These are phyloP conservation scores for Hippocampus comes DNA, from an alignment of 2,113 vertebrate genomes.

Conservation along the genomic window DNA sequence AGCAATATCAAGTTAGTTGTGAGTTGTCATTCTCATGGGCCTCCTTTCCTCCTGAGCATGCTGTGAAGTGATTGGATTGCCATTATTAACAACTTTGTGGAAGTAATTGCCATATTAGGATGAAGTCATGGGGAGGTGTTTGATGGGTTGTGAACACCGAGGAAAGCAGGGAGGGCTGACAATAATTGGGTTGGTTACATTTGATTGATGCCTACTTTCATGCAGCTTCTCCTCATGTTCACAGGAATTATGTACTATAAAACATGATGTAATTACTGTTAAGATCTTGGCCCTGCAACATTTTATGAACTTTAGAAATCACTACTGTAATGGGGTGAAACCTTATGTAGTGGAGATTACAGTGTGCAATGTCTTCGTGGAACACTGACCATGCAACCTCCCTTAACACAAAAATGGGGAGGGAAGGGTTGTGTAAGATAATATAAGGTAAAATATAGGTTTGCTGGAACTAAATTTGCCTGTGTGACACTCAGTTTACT, in stretches of 20 bases:
- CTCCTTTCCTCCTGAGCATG: slow-evolving; percentile 39
- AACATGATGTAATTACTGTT: slow-evolving; percentile 69
- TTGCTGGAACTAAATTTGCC: no score
- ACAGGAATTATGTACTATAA: slow-evolving; percentile 61
- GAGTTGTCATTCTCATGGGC: slow-evolving; percentile 53
- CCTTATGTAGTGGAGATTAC: slow-evolving; percentile 46
- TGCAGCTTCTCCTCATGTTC: slow-evolving; percentile 61
- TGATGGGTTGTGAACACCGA: slow-evolving; percentile 48
- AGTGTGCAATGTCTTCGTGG: slow-evolving; percentile 22
- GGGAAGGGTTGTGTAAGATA: no score
- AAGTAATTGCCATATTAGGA: slow-evolving; percentile 65
- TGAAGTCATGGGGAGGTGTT: slow-evolving; percentile 58
- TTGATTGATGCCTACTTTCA: slow-evolving; percentile 66
- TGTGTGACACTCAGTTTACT: no score
- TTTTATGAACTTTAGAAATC: slow-evolving; percentile 59
- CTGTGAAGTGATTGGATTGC: slow-evolving; percentile 65
- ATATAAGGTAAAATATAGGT: no score
- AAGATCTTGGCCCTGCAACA: slow-evolving; percentile 59
- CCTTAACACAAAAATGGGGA: no score
- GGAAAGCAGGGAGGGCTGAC: slow-evolving; percentile 46
- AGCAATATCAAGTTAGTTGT: slow-evolving; percentile 58
- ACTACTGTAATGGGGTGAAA: slow-evolving; percentile 36
- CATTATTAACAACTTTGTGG: slow-evolving; percentile 63
- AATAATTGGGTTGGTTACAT: slow-evolving; percentile 67
- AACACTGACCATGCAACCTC: no score